Evolutionary conservation across 1,140 invertebrate genomes (phyloP).

Genomic region (Acromyrmex echinatior): DNA sequence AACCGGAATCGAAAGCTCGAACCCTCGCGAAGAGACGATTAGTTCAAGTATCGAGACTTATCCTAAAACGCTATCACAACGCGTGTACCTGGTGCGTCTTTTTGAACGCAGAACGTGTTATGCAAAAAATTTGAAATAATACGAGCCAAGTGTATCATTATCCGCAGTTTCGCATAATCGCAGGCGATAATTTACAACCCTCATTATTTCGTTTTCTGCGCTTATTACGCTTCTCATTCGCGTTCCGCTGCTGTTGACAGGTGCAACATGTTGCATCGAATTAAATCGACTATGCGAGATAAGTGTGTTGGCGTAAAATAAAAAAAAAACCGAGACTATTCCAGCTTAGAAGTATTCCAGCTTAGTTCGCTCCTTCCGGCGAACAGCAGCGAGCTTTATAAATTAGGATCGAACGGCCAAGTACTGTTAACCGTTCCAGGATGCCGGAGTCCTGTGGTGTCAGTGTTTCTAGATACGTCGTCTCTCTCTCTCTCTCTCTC

Average conservation of each 20-base stretch:
- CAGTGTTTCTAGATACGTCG: slow-evolving; percentile 35
- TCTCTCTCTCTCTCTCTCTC: background rate
- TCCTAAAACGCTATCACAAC: background rate
- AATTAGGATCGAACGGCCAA: slow-evolving; percentile 33
- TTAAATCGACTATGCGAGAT: slow-evolving; percentile 54
- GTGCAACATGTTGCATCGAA: slow-evolving; percentile 18
- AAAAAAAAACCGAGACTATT: background rate
- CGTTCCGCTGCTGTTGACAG: background rate
- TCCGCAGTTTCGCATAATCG: background rate
- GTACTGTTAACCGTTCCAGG: slow-evolving; percentile 48
- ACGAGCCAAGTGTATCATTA: slow-evolving; percentile 2
- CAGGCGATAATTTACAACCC: background rate
- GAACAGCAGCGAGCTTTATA: slow-evolving; percentile 46
- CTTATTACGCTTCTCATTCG: background rate
- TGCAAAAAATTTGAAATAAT: slow-evolving; percentile 1
- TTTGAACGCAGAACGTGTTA: background rate
- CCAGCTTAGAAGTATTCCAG: background rate
- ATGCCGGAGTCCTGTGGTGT: slow-evolving; percentile 10
- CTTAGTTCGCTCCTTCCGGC: slow-evolving; percentile 3
- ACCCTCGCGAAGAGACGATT: background rate
- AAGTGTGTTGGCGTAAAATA: slow-evolving; percentile 1
- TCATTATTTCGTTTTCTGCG: background rate
- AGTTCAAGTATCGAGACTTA: background rate
- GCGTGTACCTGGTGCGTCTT: background rate
- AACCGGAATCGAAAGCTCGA: slow-evolving; percentile 49